Evolutionary conservation across 1,140 invertebrate genomes (phyloP).

Genomic region (Dendrolimus punctatus): DNA sequence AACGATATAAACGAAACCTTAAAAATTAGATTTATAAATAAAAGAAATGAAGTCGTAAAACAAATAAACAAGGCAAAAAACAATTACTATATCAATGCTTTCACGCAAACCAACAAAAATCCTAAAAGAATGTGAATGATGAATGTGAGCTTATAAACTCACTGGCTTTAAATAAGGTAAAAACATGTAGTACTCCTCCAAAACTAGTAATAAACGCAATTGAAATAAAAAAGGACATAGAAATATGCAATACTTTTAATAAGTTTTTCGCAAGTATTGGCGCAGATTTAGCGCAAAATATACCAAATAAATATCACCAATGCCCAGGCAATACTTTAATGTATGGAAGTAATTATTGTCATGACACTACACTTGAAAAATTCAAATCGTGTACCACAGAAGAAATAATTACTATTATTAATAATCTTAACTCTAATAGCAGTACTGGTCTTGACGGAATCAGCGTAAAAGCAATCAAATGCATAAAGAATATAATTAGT

Average conservation of each 20-base stretch:
- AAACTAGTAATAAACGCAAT: slow-evolving; percentile 8
- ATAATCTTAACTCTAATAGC: slow-evolving; percentile 1
- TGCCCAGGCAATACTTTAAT: slow-evolving; percentile 2
- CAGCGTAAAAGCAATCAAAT: slow-evolving; percentile 7
- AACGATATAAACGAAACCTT: slow-evolving; percentile 6
- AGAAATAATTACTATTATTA: slow-evolving; percentile 8
- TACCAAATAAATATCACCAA: slow-evolving; percentile 5
- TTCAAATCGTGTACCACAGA: slow-evolving; percentile 1
- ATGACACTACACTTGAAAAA: slow-evolving; percentile 1
- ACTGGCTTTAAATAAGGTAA: slow-evolving; percentile 17
- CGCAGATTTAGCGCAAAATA: slow-evolving; percentile 4
- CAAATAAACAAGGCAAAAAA: slow-evolving; percentile 10
- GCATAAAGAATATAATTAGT: slow-evolving; percentile 1
- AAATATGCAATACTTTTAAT: slow-evolving; percentile 21
- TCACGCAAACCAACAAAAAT: slow-evolving; percentile 1
- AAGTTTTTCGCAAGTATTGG: slow-evolving; percentile 12
- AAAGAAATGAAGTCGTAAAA: slow-evolving; percentile 8
- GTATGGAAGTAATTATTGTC: slow-evolving; percentile 6
- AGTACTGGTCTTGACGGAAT: slow-evolving; percentile 9
- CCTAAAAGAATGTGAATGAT: slow-evolving; percentile 23
- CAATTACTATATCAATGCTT: slow-evolving; percentile 8
- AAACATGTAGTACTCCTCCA: slow-evolving; percentile 11
- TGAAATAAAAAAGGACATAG: slow-evolving; percentile 8
- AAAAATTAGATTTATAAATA: slow-evolving; percentile 4
- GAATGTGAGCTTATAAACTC: slow-evolving; percentile 19